Percentiles rank a stretch among this genome's conserved stretches.
These are phyloP conservation scores for Isoperla grammatica DNA, from an alignment of 2,888 invertebrate species.

Conservation along the genomic window DNA sequence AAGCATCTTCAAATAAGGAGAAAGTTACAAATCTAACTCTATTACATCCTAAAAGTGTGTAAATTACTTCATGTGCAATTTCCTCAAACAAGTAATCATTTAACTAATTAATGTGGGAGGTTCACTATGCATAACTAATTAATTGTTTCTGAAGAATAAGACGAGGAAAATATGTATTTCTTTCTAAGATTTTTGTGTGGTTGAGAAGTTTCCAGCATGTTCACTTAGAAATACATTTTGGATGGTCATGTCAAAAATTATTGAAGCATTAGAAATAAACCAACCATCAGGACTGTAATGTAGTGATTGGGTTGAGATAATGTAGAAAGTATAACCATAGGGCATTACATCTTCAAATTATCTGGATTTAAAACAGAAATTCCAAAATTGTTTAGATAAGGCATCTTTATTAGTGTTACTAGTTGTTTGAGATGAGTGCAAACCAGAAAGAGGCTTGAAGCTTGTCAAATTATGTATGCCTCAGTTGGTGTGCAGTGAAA, in stretches of 20 bases:
- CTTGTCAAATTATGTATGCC: too few species aligned
- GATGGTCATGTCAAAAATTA: background rate
- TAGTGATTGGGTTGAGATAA: background rate
- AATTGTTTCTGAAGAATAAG: background rate
- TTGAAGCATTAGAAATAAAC: background rate
- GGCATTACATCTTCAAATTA: too few species aligned
- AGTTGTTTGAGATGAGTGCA: too few species aligned
- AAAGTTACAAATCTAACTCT: constrained; percentile 3
- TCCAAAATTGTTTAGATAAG: too few species aligned
- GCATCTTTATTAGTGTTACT: too few species aligned
- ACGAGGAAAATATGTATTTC: background rate
- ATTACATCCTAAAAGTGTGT: constrained; percentile 12
- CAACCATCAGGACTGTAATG: background rate
- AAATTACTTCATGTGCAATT: constrained; percentile 9
- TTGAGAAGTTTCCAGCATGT: too few species aligned
- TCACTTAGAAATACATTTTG: too few species aligned
- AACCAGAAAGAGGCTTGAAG: too few species aligned
- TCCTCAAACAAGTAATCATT: constrained; percentile 3
- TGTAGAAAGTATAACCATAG: background rate
- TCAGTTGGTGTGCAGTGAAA: too few species aligned
- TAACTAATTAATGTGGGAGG: background rate
- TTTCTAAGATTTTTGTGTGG: too few species aligned
- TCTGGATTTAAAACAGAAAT: too few species aligned
- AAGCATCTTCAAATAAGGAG: constrained; percentile 12
- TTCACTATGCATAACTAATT: background rate